Conservation (phyloP, 2,797 vertebrate genomes). For the Cichlasoma orientale region DNA sequence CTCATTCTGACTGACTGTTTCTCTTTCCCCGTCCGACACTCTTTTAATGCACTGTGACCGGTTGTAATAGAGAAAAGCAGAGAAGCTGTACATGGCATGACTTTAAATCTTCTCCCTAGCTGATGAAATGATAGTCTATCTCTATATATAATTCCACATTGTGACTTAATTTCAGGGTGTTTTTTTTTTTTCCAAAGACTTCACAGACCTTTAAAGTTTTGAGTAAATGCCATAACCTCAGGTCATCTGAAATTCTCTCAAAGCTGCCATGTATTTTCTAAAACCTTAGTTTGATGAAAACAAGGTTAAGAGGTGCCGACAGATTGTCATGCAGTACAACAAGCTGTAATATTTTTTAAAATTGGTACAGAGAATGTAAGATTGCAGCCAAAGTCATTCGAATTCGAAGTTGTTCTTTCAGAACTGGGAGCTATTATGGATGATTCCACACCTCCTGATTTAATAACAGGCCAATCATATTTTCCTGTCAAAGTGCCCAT, state of each 20-base stretch:
- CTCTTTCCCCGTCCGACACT: background rate
- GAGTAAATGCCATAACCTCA: constrained; percentile 18
- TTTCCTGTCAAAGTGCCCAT: no score
- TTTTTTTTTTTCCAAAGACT: constrained; percentile 18
- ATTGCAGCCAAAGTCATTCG: background rate
- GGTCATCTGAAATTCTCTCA: constrained; percentile 6
- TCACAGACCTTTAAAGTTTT: constrained; percentile 8
- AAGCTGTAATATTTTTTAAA: background rate
- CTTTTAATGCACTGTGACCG: constrained; percentile 34
- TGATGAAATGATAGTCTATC: constrained; percentile 26
- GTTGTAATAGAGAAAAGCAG: constrained; percentile 16
- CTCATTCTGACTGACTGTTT: constrained; percentile 30
- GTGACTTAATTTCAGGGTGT: background rate
- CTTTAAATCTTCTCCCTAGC: constrained; percentile 34
- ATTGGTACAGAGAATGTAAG: background rate
- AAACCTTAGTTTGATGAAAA: constrained; percentile 18
- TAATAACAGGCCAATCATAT: background rate
- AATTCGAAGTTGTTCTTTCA: background rate
- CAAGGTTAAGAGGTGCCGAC: constrained; percentile 7
- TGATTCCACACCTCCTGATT: background rate
- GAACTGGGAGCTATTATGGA: background rate
- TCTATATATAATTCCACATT: constrained; percentile 16
- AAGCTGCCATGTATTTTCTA: constrained; percentile 8
- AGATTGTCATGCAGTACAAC: background rate
- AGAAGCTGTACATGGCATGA: constrained; percentile 9